A percentile compares a stretch with the other conserved stretches of the same genome.
These are phyloP conservation scores for Orchesellides sinensis DNA, from an alignment of 2,888 invertebrate genomes.

Conservation along the genomic window DNA sequence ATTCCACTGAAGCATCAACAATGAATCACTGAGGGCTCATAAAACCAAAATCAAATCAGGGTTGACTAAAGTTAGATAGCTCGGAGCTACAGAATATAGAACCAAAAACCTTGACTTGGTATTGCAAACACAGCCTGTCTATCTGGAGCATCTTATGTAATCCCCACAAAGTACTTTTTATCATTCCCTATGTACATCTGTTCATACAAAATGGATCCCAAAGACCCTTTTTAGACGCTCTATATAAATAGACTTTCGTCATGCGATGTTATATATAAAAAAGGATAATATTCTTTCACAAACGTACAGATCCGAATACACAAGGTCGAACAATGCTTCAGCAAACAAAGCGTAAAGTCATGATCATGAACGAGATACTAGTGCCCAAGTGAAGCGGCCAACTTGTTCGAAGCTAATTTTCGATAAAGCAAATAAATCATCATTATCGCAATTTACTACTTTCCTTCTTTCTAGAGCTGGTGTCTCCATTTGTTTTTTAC, in stretches of 20 bases:
- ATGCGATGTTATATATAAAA: neutral
- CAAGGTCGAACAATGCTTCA: neutral
- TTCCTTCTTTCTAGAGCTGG: neutral
- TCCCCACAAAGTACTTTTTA: too few species aligned
- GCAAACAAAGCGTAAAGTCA: neutral
- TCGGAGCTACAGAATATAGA: neutral
- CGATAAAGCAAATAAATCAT: constrained; percentile 45
- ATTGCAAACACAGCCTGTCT: too few species aligned
- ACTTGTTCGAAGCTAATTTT: constrained; percentile 32
- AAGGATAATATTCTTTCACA: neutral
- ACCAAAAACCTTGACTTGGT: neutral
- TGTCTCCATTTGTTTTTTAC: too few species aligned
- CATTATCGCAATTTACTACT: neutral
- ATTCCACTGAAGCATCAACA: neutral
- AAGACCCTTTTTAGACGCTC: neutral
- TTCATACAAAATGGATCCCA: neutral
- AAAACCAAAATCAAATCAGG: constrained; percentile 7
- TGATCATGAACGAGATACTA: neutral
- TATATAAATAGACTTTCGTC: neutral
- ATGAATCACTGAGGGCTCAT: constrained; percentile 1
- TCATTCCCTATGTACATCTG: neutral
- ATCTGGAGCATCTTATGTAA: too few species aligned
- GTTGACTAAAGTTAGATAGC: neutral
- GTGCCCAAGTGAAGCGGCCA: neutral
- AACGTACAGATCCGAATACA: neutral